Evolutionary conservation across 1,140 invertebrate genomes (phyloP), one percentile per base, ranked within the genome.

Genomic region (Archivesica marissinica): DNA sequence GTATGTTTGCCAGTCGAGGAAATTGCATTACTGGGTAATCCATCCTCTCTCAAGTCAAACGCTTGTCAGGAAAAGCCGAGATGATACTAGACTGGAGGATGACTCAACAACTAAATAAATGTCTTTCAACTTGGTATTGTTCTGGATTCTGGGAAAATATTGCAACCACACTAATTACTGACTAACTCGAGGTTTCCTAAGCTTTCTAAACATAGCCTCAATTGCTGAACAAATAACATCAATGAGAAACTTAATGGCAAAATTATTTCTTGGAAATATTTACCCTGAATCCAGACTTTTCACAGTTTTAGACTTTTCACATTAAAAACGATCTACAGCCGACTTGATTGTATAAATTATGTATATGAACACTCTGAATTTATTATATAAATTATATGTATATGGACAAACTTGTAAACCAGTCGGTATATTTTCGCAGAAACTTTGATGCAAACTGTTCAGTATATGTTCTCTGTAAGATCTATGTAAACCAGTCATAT

Each of bases 21-120:
- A 25, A 33, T 17, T 33, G 11, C 20, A 59, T 64, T 25, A 3
- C 25, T 64, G 59, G 20, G n/a, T n/a, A 64, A 64, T 64, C 59
- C 7, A 64, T 2, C 59, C 59, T 64, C 59, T 33, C 59, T 28
- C 2, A 13, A 64, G 59, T 35, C 50, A 52, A 23, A 52, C 3
- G 3, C 23, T 52, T 17, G 50, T 52, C 50, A n/a, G 50, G 4
- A 23, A 52, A 52, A 52, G 38, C 33, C n/a, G 30, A 17, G 20
- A 64, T 64, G 59, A 64, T 64, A 64, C 59, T 11, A 35, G 15
- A 25, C 59, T 28, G 13, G 2, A 6, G 9, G 50, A 20, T 64
- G 59, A 64, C 59, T 64, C 59, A 64, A 35, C 59, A 33, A 11
- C 28, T 20, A 64, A 64, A 64, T 33, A 64, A 64, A 64, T 64